A percentile compares a stretch with the other conserved stretches of the same genome.
These are phyloP conservation scores for Phyllostomus hastatus DNA, from an alignment of 2,113 vertebrate species.

Conservation along the genomic window DNA sequence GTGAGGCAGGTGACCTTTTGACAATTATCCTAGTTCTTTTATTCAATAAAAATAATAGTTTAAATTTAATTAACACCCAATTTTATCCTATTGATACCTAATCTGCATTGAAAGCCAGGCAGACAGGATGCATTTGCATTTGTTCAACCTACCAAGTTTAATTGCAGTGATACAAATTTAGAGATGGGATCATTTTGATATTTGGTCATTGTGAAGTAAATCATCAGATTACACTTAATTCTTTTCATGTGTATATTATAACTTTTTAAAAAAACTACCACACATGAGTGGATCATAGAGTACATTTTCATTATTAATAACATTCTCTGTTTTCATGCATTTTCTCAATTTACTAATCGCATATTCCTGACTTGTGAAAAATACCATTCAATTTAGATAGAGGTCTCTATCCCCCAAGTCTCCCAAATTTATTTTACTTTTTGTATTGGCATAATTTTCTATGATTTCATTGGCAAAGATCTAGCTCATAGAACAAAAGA, in stretches of 20 bases:
- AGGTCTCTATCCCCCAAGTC: background rate
- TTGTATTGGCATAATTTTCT: slow-evolving; percentile 60
- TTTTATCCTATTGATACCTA: background rate
- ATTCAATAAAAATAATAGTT: background rate
- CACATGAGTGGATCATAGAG: slow-evolving; percentile 11
- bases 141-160: slow-evolving; percentile 21
- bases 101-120: background rate
- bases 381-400: background rate
- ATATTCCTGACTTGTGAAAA: slow-evolving; percentile 46
- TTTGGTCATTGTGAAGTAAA: background rate
- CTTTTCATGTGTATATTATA: background rate
- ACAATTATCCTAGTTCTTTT: background rate
- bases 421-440: background rate
- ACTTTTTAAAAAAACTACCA: slow-evolving; percentile 38
- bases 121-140: background rate
- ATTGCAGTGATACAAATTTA: background rate
- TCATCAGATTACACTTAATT: background rate
- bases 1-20: background rate
- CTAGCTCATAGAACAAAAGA: slow-evolving; percentile 34
- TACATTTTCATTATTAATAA: slow-evolving; percentile 42
- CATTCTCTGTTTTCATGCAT: slow-evolving; percentile 43
- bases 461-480: slow-evolving; percentile 60
- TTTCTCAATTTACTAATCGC: slow-evolving; percentile 49
- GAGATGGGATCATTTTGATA: background rate
- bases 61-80: background rate